Evolutionary conservation across 2,113 vertebrate genomes (phyloP), one percentile per base, ranked within the genome.

Genomic region (Corythornis vintsioides): DNA sequence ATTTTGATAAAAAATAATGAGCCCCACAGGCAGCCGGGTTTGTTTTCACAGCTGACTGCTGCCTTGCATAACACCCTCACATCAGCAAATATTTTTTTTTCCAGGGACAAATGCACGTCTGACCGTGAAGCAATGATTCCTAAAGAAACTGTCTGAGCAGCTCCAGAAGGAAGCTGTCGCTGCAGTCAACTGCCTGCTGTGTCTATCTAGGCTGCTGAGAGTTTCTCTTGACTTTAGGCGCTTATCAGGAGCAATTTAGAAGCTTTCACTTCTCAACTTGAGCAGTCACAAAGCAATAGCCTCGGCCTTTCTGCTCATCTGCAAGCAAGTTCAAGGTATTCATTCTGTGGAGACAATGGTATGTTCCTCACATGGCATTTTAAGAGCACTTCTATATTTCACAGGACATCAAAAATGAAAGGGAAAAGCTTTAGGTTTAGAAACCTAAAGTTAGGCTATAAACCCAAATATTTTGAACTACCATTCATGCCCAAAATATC

Each of bases 1-100:
- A 88, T 29, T 95, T 14, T 94, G 95, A 93, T 92, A 94, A 89
- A 92, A 80, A 67, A 79, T 92, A 56, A 93, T 8, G 82, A 91
- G 87, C 83, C 29, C 79, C 69, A 78, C 91, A 92, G 91, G 83
- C 92, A 88, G 86, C 21, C 2, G 1, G 87, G 5, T 94, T 89
- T 96, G 92, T 94, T 96, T 95, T 77, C 75, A 31, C 89, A 93
- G 95, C 89, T 95, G 92, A 93, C 0, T 2, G 56, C 20, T 0
- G 29, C 87, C 92, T 95, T 93, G 87, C 91, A 24, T 94, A 95
- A 96, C 25, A 4, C 26, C 3, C 10, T 78, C 48, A 10, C 89
- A 94, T 93, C 87, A 91, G 94, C 94, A 91, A 75, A 75, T 92
- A 67, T 83, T 94, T 74, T 50, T 88, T 83, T 50, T 88, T 83